Conservation (phyloP, 2,113 vertebrate species). For the Puma concolor region DNA sequence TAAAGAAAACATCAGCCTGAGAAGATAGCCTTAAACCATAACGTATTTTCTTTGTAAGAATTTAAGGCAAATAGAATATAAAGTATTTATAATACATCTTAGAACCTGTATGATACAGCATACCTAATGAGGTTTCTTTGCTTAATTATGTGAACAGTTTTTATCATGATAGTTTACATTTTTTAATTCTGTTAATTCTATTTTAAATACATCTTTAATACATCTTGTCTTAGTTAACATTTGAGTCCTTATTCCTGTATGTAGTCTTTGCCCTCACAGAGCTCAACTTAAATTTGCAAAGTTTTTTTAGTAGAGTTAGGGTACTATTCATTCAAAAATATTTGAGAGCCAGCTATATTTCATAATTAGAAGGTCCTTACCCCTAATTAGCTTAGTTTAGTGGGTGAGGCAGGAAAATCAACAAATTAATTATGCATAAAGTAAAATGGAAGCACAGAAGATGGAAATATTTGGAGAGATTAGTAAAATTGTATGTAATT, state of each 20-base stretch:
- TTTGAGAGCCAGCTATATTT: neutral
- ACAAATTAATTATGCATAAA: neutral
- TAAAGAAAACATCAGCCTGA: neutral
- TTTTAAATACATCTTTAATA: neutral
- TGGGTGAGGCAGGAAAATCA: neutral
- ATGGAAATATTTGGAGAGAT: neutral
- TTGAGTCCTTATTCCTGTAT: neutral
- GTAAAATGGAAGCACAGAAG: neutral
- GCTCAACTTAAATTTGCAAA: neutral
- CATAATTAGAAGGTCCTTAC: neutral
- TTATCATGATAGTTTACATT: neutral
- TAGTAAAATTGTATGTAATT: neutral
- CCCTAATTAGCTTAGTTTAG: neutral
- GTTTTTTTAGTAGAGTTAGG: slow-evolving; percentile 17
- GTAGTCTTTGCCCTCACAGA: slow-evolving; percentile 18
- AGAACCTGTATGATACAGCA: neutral
- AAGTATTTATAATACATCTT: neutral
- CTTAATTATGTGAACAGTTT: neutral
- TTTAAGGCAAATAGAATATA: neutral
- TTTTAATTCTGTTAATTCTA: neutral
- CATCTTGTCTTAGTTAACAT: neutral
- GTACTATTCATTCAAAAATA: neutral
- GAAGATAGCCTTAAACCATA: neutral
- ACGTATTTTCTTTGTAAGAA: neutral
- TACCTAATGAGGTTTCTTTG: neutral